Base-by-base conservation (phyloP, 2,797 vertebrate species). In the Silurus lanzhouensis region DNA sequence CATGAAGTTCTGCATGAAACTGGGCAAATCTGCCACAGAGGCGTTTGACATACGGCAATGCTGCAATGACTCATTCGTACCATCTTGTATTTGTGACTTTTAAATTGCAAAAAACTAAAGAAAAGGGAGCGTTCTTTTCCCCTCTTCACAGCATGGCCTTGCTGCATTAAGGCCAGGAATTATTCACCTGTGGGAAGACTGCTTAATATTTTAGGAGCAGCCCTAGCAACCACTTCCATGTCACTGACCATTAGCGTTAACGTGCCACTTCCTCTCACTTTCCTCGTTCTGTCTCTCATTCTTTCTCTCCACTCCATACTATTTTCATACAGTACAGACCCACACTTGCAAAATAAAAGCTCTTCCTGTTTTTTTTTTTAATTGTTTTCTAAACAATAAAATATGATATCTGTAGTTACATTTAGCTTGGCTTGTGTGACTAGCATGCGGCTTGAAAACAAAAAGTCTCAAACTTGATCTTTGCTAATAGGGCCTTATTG, bases 221-320 rank as follows among this genome's bases (percentile, higher is more conserved):
- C 84, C 87, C 87, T 89, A 87, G 91, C 64, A 83, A 89, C 81
- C 27, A 88, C 88, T 86, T 83, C 83, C 57, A 89, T 93, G 93
- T 92, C 93, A 91, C 86, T 94, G 94, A 93, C 92, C 92, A 93
- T 94, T 95, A 95, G 92, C 92, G 93, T 92, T 93, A 92, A 93
- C 91, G 90, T 92, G 92, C 89, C 31, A 38, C 46, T 78, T 87
- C 48, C 25, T 88, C 64, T 38, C 52, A 87, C 44, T 3, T 57
- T 90, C 90, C 38, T 38, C 4, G 3, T 38, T 67, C 15, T 13
- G 22, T 31, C 61, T 5, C 46, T 46, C 78, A 46, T 63, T 57
- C 27, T 38, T 38, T 12, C 64, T 86, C 46, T 64, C 13, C n/a
- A 27, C n/a, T 57, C 20, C 27, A 14, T 64, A 19, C 31, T 55